Evolutionary conservation across 2,113 vertebrate genomes (phyloP).

Genomic region (Aegotheles bennettii): DNA sequence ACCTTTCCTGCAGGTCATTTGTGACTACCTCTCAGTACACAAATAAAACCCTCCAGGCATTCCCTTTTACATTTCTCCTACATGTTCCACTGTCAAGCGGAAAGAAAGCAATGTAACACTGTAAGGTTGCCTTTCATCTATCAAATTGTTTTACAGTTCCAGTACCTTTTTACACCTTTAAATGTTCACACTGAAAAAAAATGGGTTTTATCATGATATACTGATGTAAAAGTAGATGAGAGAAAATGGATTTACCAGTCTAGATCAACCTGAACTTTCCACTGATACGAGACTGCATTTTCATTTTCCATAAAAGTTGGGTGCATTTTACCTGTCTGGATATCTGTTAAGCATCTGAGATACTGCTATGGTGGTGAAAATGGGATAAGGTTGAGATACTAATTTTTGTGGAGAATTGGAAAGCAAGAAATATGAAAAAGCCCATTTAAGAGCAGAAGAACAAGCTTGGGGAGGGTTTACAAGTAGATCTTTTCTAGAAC

Average conservation of each 20-base stretch:
- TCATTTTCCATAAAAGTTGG: neutral
- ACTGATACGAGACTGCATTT: neutral
- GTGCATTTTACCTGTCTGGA: neutral
- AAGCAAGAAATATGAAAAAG: neutral
- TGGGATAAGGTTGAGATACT: neutral
- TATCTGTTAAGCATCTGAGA: neutral
- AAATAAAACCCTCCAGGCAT: neutral
- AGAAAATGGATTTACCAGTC: neutral
- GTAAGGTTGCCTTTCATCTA: neutral
- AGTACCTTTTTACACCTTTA: neutral
- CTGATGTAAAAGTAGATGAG: neutral
- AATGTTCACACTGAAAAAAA: neutral
- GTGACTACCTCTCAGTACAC: neutral
- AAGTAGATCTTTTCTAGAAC: neutral
- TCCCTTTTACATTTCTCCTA: neutral
- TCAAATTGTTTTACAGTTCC: neutral
- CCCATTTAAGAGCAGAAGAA: neutral
- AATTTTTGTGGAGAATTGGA: rapidly evolving
- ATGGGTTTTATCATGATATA: neutral
- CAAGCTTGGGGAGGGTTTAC: neutral
- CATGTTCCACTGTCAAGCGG: neutral
- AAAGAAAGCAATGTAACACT: neutral
- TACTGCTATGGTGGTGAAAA: neutral
- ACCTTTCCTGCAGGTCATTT: neutral
- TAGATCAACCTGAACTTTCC: neutral